Percentiles rank a stretch among this genome's conserved stretches.
Evolutionary conservation across 1,140 invertebrate species (phyloP).

Genomic region (Melanaphis sacchari): DNA sequence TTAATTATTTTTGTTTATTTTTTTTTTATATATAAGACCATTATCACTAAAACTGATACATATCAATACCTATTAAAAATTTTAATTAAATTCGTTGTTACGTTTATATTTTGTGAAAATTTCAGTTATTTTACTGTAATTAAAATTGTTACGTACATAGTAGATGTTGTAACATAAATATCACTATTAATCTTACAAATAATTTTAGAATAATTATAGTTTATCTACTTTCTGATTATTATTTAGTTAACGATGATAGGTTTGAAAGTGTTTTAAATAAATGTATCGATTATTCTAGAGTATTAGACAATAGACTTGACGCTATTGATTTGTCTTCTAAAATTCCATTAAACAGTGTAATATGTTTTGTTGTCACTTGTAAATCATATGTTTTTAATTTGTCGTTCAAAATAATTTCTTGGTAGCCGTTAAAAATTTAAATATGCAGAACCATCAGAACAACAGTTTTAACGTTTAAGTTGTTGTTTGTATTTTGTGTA

Average conservation of each 20-base stretch:
- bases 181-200: not conserved
- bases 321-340: not conserved
- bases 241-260: not conserved
- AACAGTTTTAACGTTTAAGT: conserved; percentile 25
- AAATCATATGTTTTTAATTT: not conserved
- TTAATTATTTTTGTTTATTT: too few relatives aligned
- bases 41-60: too few relatives aligned
- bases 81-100: too few relatives aligned
- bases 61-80: too few relatives aligned
- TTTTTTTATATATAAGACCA: too few relatives aligned
- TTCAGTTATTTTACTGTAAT: not conserved
- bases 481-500: conserved; percentile 18
- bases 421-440: not conserved
- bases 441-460: not conserved
- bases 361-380: not conserved
- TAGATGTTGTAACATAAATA: not conserved
- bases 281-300: not conserved
- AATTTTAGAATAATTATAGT: not conserved
- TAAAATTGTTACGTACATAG: not conserved
- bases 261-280: not conserved
- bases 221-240: not conserved
- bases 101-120: too few relatives aligned
- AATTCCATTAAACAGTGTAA: not conserved
- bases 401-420: not conserved
- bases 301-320: not conserved